Evolutionary conservation across 92 coral and sea anemone genomes (phyloP).

Genomic region (Parazoanthus darwini): DNA sequence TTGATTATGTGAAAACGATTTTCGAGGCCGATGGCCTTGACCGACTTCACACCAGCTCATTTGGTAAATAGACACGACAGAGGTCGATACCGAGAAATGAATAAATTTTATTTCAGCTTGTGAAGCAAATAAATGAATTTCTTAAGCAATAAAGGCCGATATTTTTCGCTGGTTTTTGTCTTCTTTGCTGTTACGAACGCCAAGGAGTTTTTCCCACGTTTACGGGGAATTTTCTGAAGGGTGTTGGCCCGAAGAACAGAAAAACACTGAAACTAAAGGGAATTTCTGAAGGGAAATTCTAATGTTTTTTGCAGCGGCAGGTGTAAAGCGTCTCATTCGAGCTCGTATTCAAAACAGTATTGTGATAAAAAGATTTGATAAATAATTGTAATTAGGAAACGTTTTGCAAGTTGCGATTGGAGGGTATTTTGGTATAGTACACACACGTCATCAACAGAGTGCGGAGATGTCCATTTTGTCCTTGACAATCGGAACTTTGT

Average conservation of each 20-base stretch:
- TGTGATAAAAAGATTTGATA: slow-evolving; percentile 88
- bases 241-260: slow-evolving; percentile 28
- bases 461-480: slow-evolving; percentile 58
- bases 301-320: slow-evolving; percentile 55
- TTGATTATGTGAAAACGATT: background rate
- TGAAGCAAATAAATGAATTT: slow-evolving; percentile 47
- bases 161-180: slow-evolving; percentile 20
- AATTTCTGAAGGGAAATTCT: slow-evolving; percentile 43
- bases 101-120: slow-evolving; percentile 52
- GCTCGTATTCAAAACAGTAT: slow-evolving; percentile 76
- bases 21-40: slow-evolving; percentile 27
- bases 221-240: slow-evolving; percentile 27
- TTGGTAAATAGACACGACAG: slow-evolving; percentile 55
- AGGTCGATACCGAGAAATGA: slow-evolving; percentile 28
- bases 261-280: slow-evolving; percentile 8
- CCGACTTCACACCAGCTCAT: slow-evolving; percentile 43
- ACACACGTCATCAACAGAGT: slow-evolving; percentile 53
- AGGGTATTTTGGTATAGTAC: slow-evolving; percentile 59
- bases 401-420: slow-evolving; percentile 75
- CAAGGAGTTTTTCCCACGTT: background rate
- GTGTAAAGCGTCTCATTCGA: slow-evolving; percentile 63
- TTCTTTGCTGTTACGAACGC: background rate
- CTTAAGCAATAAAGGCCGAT: background rate
- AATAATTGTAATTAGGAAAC: slow-evolving; percentile 87
- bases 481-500: slow-evolving; percentile 61